Evolutionary conservation across 2,888 invertebrate species (phyloP).

Genomic region (Cecidostiba fungosa): DNA sequence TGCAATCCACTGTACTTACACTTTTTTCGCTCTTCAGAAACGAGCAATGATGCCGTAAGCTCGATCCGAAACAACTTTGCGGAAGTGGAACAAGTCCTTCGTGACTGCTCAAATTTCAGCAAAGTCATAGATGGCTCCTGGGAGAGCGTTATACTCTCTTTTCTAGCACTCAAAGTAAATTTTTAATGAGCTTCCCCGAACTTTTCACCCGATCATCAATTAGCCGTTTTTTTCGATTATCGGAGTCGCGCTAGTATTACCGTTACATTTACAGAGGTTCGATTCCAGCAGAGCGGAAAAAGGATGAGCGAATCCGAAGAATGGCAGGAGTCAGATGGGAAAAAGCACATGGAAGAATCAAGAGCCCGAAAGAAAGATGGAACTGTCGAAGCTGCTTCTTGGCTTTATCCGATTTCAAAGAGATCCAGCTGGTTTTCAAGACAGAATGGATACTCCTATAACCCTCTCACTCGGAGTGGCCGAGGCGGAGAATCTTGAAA

Average conservation of each 20-base stretch:
- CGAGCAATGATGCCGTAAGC: background rate
- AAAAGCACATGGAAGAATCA: conserved; percentile 13
- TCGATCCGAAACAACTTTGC: background rate
- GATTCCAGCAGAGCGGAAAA: background rate
- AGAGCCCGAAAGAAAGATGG: conserved; percentile 39
- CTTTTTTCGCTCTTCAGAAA: background rate
- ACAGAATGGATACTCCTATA: conserved; percentile 55
- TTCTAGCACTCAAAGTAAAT: background rate
- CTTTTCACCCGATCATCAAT: background rate
- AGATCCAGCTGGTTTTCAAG: conserved; percentile 62
- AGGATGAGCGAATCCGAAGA: background rate
- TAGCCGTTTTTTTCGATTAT: background rate
- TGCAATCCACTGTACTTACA: too few species aligned
- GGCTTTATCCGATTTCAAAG: conserved; percentile 68
- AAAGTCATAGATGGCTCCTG: background rate
- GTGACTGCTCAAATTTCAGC: background rate
- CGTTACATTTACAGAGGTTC: background rate
- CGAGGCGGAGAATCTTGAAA: conserved; percentile 44
- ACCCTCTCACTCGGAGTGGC: conserved; percentile 27
- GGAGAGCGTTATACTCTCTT: background rate
- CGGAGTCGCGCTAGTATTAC: background rate
- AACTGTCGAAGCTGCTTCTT: conserved; percentile 55
- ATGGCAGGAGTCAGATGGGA: background rate
- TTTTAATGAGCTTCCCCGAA: background rate
- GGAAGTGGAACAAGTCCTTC: background rate